Evolutionary conservation across 2,113 vertebrate species (phyloP).

Genomic region (Pseudonaja textilis): DNA sequence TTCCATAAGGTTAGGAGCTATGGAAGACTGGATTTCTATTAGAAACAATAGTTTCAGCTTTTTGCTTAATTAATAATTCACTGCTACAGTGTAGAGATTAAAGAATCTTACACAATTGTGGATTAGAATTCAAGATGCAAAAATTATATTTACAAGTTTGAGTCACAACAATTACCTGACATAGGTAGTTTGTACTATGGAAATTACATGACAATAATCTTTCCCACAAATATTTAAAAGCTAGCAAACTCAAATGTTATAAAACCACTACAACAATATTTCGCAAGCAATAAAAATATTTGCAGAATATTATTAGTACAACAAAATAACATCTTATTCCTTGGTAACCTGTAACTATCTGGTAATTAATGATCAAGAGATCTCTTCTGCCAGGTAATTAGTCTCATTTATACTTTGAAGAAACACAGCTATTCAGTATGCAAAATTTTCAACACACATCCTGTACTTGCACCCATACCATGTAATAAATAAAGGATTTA

Average conservation of each 20-base stretch:
- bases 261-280: background rate
- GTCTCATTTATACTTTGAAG: background rate
- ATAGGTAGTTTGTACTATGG: background rate
- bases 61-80: background rate
- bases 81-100: background rate
- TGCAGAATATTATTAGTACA: background rate
- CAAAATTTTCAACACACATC: background rate
- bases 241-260: background rate
- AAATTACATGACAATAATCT: background rate
- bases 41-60: background rate
- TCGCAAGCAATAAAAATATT: background rate
- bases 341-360: background rate
- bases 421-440: background rate
- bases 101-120: background rate
- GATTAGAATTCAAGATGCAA: background rate
- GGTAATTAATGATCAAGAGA: background rate
- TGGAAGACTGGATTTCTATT: background rate
- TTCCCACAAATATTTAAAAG: background rate
- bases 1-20: too few relatives aligned
- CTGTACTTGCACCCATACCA: background rate
- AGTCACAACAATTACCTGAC: background rate
- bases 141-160: background rate
- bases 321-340: background rate
- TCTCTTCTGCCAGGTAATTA: background rate
- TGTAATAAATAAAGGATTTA: background rate